Percentiles rank a stretch among this genome's conserved stretches.
Evolutionary conservation across 2,797 vertebrate species (phyloP).

Genomic region (Sphenopsis melanotis): DNA sequence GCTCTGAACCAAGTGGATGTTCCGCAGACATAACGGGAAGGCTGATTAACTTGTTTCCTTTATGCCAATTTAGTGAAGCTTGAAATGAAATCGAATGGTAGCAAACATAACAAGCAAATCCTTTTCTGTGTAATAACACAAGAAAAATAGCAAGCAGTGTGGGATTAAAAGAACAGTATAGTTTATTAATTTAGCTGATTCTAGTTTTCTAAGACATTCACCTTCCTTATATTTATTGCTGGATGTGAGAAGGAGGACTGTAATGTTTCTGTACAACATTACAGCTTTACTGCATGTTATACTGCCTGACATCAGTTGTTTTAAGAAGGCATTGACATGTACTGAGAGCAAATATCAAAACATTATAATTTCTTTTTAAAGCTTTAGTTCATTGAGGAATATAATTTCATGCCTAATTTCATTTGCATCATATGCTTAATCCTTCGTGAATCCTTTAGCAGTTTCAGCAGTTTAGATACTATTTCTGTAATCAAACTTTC

Average conservation of each 20-base stretch:
- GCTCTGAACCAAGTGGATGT: not conserved
- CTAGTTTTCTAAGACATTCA: not conserved
- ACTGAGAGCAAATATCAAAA: not conserved
- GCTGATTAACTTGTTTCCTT: not conserved
- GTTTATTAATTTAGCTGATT: not conserved
- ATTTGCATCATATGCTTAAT: not conserved
- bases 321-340: not conserved
- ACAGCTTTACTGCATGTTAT: not conserved
- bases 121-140: not conserved
- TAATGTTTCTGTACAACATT: not conserved
- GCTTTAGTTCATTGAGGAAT: not conserved
- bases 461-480: not conserved
- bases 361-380: not conserved
- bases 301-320: not conserved
- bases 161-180: not conserved
- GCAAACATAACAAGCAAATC: not conserved
- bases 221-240: not conserved
- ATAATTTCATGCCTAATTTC: not conserved
- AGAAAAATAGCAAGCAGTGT: not conserved
- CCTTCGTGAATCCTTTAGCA: not conserved
- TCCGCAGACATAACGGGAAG: not conserved
- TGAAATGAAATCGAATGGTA: not conserved
- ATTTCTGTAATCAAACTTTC: not conserved
- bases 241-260: not conserved
- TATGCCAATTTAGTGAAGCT: not conserved